phyloP scores from a whole-genome alignment of 35 echinoderm and acorn worm species.

The Apostichopus japonicus region DNA sequence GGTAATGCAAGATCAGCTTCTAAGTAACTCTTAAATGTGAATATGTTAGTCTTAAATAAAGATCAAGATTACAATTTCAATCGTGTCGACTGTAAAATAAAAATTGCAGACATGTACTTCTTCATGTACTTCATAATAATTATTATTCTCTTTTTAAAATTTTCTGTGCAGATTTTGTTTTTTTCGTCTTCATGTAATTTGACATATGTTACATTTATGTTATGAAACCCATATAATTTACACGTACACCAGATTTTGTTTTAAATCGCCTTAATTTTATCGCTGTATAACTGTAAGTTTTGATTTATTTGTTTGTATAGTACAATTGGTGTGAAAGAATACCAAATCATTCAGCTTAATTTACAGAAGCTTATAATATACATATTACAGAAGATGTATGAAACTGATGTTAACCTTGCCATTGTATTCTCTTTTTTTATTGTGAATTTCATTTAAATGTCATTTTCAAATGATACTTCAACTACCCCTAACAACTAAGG shows the following conservation, averaged over 20 bases:
- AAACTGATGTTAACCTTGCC: neutral
- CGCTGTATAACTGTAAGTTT: neutral
- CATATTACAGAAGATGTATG: neutral
- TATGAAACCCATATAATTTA: neutral
- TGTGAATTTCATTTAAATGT: too few species aligned
- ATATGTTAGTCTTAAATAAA: too few species aligned
- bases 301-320: neutral
- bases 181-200: neutral
- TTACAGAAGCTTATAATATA: neutral
- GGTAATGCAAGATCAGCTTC: too few species aligned
- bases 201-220: neutral
- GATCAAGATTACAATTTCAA: too few species aligned
- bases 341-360: slow-evolving; percentile 1
- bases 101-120: neutral
- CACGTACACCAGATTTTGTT: neutral
- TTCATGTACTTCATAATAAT: neutral
- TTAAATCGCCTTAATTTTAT: neutral
- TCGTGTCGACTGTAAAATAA: neutral
- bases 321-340: neutral
- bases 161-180: neutral
- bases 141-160: neutral
- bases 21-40: too few species aligned
- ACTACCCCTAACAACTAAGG: too few species aligned
- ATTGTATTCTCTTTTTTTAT: too few species aligned
- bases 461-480: too few species aligned